phyloP scores from a whole-genome alignment of 2,113 vertebrate species.

The Takifugu flavidus region DNA sequence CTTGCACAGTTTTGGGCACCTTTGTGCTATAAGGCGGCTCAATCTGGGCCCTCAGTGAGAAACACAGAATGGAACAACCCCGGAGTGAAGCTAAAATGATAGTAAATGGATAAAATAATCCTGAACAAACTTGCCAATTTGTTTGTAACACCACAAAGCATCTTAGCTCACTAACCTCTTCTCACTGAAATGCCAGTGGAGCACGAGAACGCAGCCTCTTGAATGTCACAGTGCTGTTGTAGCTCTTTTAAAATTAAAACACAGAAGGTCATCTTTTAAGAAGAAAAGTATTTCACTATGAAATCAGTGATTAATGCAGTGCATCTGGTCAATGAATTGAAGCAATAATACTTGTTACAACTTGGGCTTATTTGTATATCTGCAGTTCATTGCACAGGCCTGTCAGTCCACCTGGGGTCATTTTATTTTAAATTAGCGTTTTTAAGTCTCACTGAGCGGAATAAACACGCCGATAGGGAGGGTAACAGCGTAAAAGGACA shows the following conservation, averaged over 20 bases:
- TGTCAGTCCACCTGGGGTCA: too few species aligned
- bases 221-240: slow-evolving; percentile 65
- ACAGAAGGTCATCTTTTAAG: slow-evolving; percentile 64
- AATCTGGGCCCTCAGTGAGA: slow-evolving; percentile 18
- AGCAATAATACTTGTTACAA: neutral
- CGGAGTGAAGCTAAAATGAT: slow-evolving; percentile 3
- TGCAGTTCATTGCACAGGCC: too few species aligned
- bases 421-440: too few species aligned
- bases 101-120: slow-evolving; percentile 26
- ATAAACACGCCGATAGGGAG: too few species aligned
- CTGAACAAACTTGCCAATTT: slow-evolving; percentile 35
- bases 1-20: slow-evolving; percentile 16
- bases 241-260: slow-evolving; percentile 66
- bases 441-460: too few species aligned
- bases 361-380: too few species aligned
- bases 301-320: slow-evolving; percentile 57
- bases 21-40: slow-evolving; percentile 21
- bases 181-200: slow-evolving; percentile 60
- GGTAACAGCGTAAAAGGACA: too few species aligned
- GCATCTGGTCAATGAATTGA: slow-evolving; percentile 32
- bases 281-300: slow-evolving; percentile 36
- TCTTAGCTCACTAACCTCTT: slow-evolving; percentile 46
- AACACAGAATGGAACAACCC: neutral
- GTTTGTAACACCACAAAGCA: slow-evolving; percentile 37
- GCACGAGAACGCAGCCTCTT: slow-evolving; percentile 61